phyloP scores from a whole-genome alignment of 2,113 vertebrate species.

The Steatornis caripensis region DNA sequence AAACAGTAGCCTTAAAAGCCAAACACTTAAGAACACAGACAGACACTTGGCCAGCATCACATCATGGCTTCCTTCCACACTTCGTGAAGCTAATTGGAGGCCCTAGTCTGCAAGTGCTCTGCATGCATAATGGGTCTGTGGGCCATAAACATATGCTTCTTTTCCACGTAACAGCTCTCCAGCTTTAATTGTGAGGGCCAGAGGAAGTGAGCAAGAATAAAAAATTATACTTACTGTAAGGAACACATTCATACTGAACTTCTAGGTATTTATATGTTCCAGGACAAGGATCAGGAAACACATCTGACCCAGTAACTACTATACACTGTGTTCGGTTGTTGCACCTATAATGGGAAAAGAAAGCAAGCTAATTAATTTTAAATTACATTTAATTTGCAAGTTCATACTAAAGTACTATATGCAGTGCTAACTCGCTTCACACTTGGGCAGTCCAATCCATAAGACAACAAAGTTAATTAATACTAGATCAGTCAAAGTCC shows the following conservation, averaged over 20 bases:
- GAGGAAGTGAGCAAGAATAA: conserved; percentile 62
- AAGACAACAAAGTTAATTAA: conserved; percentile 28
- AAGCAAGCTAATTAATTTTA: conserved; percentile 64
- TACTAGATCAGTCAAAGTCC: neutral
- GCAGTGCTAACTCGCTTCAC: conserved; percentile 3
- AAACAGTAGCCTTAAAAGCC: conserved; percentile 79
- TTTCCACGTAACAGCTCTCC: conserved; percentile 63
- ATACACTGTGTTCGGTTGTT: conserved; percentile 99
- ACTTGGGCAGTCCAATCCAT: conserved; percentile 16
- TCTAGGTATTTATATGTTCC: conserved; percentile 99
- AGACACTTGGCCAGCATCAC: conserved; percentile 76
- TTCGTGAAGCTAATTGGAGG: conserved; percentile 76
- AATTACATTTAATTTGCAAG: conserved; percentile 28
- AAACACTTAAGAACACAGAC: conserved; percentile 82
- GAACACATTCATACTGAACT: conserved; percentile 99
- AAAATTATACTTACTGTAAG: conserved; percentile 96
- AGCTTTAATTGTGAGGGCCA: conserved; percentile 59
- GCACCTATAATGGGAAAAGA: conserved; percentile 85
- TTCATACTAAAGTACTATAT: conserved; percentile 1
- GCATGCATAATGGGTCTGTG: conserved; percentile 76
- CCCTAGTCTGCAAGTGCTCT: conserved; percentile 71
- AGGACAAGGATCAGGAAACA: conserved; percentile 98
- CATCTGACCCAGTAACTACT: conserved; percentile 97
- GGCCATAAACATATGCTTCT: conserved; percentile 71
- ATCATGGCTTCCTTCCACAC: conserved; percentile 77